Evolutionary conservation across 53 echinoderm and acorn worm genomes (phyloP).

Genomic region (Arbacia lixula): DNA sequence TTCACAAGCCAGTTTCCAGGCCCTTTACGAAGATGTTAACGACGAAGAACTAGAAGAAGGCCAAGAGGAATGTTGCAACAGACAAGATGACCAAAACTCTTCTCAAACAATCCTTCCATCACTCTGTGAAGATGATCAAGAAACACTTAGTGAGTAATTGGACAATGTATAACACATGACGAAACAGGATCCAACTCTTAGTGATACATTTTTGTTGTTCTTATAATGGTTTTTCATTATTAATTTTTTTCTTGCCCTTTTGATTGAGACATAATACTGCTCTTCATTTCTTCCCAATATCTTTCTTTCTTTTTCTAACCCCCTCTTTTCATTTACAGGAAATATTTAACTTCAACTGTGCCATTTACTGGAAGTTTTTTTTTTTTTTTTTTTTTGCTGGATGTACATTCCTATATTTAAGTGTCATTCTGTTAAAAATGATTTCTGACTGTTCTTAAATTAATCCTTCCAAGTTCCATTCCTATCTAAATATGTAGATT

Average conservation of each 20-base stretch:
- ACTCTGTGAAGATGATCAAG: constrained; percentile 15
- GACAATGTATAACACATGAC: constrained; percentile 17
- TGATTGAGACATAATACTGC: not conserved
- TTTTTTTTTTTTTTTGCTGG: too few species aligned
- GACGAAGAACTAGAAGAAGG: not conserved
- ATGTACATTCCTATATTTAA: too few species aligned
- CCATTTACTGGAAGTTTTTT: too few species aligned
- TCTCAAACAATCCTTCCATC: constrained; percentile 22
- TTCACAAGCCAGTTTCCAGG: constrained; percentile 27
- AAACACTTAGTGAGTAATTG: not conserved
- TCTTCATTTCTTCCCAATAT: not conserved
- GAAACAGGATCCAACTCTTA: constrained; percentile 15
- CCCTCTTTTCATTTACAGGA: constrained; percentile 16
- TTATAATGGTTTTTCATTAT: not conserved
- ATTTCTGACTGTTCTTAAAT: too few species aligned
- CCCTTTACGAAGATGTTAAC: constrained; percentile 4
- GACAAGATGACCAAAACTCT: constrained; percentile 7
- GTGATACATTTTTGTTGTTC: constrained; percentile 9
- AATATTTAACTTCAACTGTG: not conserved
- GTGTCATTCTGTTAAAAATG: too few species aligned
- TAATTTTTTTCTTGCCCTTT: not conserved
- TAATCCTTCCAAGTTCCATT: too few species aligned
- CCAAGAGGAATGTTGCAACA: constrained; percentile 12
- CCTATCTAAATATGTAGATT: too few species aligned
- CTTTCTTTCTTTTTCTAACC: not conserved